Percentiles rank a stretch among this genome's conserved stretches.
Evolutionary conservation across 2,888 invertebrate species (phyloP).

Genomic region (Pediacus dermestoides): DNA sequence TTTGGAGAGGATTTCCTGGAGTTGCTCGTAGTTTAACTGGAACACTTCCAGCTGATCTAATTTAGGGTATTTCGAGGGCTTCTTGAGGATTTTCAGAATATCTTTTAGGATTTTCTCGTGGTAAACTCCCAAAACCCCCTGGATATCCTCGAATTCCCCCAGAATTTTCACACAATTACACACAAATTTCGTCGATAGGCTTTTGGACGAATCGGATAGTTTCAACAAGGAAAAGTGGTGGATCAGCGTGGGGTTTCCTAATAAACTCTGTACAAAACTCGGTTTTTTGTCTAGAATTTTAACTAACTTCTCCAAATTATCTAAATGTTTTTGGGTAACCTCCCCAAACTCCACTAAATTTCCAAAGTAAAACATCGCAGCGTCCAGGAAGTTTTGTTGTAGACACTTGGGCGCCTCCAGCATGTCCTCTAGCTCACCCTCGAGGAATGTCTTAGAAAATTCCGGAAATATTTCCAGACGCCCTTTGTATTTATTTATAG

Average conservation of each 20-base stretch:
- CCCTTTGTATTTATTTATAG: slow-evolving; percentile 31
- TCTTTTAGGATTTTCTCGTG: slow-evolving; percentile 53
- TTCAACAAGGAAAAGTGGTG: slow-evolving; percentile 44
- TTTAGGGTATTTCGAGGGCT: slow-evolving; percentile 41
- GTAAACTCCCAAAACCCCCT: slow-evolving; percentile 50
- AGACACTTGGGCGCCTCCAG: too few species aligned
- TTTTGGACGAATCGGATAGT: slow-evolving; percentile 30
- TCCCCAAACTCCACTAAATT: slow-evolving; percentile 23
- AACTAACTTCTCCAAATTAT: slow-evolving; percentile 30
- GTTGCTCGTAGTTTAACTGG: slow-evolving; percentile 44
- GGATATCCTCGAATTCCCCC: slow-evolving; percentile 15
- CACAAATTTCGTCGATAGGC: slow-evolving; percentile 41
- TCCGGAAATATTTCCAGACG: slow-evolving; percentile 26
- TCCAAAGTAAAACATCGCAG: too few species aligned
- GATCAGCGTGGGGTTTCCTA: slow-evolving; percentile 45
- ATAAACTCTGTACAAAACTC: slow-evolving; percentile 30
- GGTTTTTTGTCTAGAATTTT: slow-evolving; percentile 23
- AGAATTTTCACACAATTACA: slow-evolving; percentile 21
- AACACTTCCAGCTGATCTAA: slow-evolving; percentile 50
- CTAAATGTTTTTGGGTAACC: slow-evolving; percentile 19
- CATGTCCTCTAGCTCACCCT: too few species aligned
- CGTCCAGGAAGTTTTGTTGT: too few species aligned
- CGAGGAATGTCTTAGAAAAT: slow-evolving; percentile 31
- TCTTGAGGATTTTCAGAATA: slow-evolving; percentile 49
- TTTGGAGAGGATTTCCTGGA: slow-evolving; percentile 30